Evolutionary conservation across 2,113 vertebrate genomes (phyloP).

Genomic region (Erinaceus europaeus): DNA sequence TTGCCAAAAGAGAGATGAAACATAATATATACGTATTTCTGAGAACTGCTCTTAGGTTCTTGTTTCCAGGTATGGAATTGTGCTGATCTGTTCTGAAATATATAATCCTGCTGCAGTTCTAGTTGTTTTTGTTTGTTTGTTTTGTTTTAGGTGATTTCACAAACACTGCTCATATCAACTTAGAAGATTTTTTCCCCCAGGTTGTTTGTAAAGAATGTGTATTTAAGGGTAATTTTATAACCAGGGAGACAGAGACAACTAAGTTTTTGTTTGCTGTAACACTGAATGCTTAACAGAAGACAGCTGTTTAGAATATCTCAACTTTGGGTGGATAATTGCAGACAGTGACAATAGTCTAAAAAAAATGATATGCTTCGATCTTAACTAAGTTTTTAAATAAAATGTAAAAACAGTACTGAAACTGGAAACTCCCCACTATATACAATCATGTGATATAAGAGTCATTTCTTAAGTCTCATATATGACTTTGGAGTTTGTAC

Average conservation of each 20-base stretch:
- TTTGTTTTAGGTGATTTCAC: conserved; percentile 67
- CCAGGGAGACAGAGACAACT: conserved; percentile 48
- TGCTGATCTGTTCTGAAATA: conserved; percentile 39
- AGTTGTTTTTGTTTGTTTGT: too few relatives aligned
- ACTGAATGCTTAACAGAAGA: conserved; percentile 66
- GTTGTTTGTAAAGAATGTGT: conserved; percentile 66
- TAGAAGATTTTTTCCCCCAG: conserved; percentile 51
- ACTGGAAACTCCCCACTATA: not conserved
- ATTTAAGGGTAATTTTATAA: conserved; percentile 74
- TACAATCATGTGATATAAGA: not conserved
- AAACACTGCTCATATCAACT: conserved; percentile 43
- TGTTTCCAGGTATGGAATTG: conserved; percentile 59
- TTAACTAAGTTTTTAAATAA: conserved; percentile 65
- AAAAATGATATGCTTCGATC: conserved; percentile 45
- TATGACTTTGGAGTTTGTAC: not conserved
- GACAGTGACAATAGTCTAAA: conserved; percentile 53
- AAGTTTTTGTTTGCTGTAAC: conserved; percentile 55
- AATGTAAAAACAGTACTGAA: conserved; percentile 56
- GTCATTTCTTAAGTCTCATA: not conserved
- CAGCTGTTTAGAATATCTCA: conserved; percentile 41
- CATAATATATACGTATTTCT: conserved; percentile 66
- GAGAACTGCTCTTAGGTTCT: conserved; percentile 8
- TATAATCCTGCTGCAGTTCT: conserved; percentile 64
- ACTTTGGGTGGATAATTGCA: conserved; percentile 54
- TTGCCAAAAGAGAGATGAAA: conserved; percentile 61